These are phyloP conservation scores for Lepidonotus clava DNA, from an alignment of 2,888 invertebrate genomes.

Conservation along the genomic window DNA sequence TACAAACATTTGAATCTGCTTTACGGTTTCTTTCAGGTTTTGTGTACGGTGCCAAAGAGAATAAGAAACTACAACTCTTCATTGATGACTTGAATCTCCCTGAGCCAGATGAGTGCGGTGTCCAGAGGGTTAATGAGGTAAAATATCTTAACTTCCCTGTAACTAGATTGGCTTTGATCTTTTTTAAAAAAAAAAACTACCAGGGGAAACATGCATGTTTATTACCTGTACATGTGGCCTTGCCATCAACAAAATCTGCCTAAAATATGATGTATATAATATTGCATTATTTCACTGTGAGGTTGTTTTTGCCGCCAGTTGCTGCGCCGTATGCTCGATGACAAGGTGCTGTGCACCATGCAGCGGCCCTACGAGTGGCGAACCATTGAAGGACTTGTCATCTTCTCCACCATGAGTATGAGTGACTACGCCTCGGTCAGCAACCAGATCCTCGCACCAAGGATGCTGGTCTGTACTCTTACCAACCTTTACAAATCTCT, in stretches of 20 bases:
- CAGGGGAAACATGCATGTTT: no score
- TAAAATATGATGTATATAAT: no score
- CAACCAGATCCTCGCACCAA: constrained; percentile 70
- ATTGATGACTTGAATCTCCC: constrained; percentile 80
- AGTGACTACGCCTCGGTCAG: constrained; percentile 73
- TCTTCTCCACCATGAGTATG: constrained; percentile 77
- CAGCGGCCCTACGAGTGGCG: constrained; percentile 80
- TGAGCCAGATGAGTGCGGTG: constrained; percentile 73
- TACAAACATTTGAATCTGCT: no score
- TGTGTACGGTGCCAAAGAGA: constrained; percentile 80
- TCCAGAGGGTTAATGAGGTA: constrained; percentile 79
- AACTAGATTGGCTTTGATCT: no score
- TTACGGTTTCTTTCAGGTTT: constrained; percentile 77
- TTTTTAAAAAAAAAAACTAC: no score
- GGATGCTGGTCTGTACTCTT: constrained; percentile 76
- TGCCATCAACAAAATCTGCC: no score
- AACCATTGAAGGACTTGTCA: constrained; percentile 77
- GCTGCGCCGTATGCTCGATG: constrained; percentile 77
- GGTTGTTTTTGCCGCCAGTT: no score
- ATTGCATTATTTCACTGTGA: no score
- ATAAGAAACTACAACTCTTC: constrained; percentile 78
- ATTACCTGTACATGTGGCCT: no score
- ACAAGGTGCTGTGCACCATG: constrained; percentile 76
- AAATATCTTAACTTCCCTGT: not conserved
- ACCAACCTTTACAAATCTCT: no score